phyloP scores from a whole-genome alignment of 1,140 invertebrate genomes.

The Meloidogyne hapla region DNA sequence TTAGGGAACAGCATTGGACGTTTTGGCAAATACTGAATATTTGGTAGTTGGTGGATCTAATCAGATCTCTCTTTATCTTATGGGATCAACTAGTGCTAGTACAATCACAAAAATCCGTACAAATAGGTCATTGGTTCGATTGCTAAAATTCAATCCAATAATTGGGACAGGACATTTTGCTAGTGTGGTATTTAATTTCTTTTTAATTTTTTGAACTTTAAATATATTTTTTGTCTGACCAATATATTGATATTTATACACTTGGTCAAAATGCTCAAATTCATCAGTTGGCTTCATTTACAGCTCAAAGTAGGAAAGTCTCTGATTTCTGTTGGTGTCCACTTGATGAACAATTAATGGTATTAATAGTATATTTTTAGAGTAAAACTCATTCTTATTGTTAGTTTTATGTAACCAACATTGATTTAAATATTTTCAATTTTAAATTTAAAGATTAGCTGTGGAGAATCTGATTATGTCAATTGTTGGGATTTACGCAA shows the following conservation, averaged over 20 bases:
- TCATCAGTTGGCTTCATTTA: constrained; percentile 20
- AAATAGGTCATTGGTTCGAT: constrained; percentile 35
- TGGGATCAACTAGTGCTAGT: constrained; percentile 10
- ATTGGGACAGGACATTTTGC: constrained; percentile 30
- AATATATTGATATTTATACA: constrained; percentile 25
- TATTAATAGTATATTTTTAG: constrained; percentile 7
- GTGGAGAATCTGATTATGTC: constrained; percentile 35
- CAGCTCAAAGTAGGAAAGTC: constrained; percentile 32
- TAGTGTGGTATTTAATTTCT: constrained; percentile 21
- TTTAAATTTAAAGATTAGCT: constrained; percentile 10
- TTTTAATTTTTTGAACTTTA: not conserved
- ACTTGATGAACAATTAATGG: constrained; percentile 33
- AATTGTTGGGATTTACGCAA: constrained; percentile 40
- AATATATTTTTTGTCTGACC: constrained; percentile 23
- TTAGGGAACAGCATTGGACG: constrained; percentile 24
- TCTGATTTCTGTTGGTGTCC: constrained; percentile 38
- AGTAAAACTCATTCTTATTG: not conserved
- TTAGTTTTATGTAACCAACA: not conserved
- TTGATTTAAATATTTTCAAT: not conserved
- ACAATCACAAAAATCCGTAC: constrained; percentile 19
- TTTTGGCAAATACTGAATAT: constrained; percentile 15
- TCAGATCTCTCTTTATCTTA: not conserved
- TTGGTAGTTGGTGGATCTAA: constrained; percentile 19
- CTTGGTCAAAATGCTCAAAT: constrained; percentile 18
- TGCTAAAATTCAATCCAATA: constrained; percentile 37